Evolutionary conservation across 2,113 vertebrate genomes (phyloP), one percentile per base, ranked within the genome.

Genomic region (Bombycilla garrulus): DNA sequence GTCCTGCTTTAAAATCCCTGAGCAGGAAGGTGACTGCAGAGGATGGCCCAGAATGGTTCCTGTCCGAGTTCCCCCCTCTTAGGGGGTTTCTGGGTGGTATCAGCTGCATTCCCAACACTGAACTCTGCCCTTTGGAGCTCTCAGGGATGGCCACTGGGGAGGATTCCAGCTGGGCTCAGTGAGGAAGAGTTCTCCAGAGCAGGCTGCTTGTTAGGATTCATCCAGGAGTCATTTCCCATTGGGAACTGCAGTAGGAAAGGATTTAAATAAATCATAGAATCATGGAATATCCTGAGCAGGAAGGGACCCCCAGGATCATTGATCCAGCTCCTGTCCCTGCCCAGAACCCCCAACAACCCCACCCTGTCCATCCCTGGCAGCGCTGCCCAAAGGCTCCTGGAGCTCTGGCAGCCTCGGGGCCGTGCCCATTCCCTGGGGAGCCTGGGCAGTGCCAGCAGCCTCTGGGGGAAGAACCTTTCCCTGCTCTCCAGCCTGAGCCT

Each of bases 321-420:
- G 12, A 54, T 0, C 42, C 51, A 33, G 8, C 17, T 0, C n/a
- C 24, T 28, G 3, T 0, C 19, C 40, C 69, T 38, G 28, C 58
- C 2, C 81, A 56, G 58, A 62, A 10, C 1, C 28, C 40, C 81
- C 58, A 73, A 2, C 40, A 73, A 3, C 0, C 50, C 69, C 82
- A 40, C 3, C 42, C 70, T 65, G 81, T 1, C 50, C 50, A 74
- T 18, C 81, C 81, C 69, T 84, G 81, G 69, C 31, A 83, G 67
- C 0, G 8, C 17, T 83, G 67, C 42, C 42, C 42, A 42, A 42
- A 42, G 3, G 36, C 48, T 38, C 48, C 81, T 73, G 81, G n/a
- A 84, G 81, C 81, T 84, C 40, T 73, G 81, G 58, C 82, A 85
- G 70, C 51, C 51, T 57, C 24, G 24, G 60, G 81, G 50, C 58